Conservation (phyloP, 2,888 invertebrate species). For the Nezara viridula region DNA sequence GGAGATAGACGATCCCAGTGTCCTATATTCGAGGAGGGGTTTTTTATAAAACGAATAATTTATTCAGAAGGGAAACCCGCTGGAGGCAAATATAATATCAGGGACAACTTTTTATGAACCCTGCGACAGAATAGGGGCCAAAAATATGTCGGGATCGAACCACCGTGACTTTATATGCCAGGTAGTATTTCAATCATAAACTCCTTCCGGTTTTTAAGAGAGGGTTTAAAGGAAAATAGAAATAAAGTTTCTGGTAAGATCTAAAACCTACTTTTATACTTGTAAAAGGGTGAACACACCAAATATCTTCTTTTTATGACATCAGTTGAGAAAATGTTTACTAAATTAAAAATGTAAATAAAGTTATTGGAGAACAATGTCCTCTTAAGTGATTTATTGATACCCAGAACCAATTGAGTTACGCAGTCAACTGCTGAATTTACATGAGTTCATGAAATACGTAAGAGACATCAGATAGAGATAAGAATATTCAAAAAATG, state of each 20-base stretch:
- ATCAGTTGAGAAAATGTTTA: too few species aligned
- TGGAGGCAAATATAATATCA: not conserved
- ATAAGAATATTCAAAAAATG: too few species aligned
- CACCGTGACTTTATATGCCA: not conserved
- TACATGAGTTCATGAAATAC: too few species aligned
- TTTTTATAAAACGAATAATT: not conserved
- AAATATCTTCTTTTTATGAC: too few species aligned
- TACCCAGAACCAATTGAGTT: too few species aligned
- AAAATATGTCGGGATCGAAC: not conserved
- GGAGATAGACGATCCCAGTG: not conserved
- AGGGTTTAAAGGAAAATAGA: not conserved
- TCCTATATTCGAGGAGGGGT: not conserved
- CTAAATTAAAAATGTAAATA: too few species aligned
- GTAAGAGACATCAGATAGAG: too few species aligned
- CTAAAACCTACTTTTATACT: too few species aligned
- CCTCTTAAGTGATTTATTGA: too few species aligned
- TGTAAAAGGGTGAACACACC: too few species aligned
- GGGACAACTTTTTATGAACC: not conserved
- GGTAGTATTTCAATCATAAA: not conserved
- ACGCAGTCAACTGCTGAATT: too few species aligned
- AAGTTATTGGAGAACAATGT: too few species aligned
- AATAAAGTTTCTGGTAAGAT: not conserved
- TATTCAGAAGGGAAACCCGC: not conserved
- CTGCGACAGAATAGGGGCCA: not conserved
- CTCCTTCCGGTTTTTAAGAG: not conserved